Percentiles rank a stretch among this genome's conserved stretches.
Evolutionary conservation across 2,797 vertebrate genomes (phyloP).

Genomic region (Hirundo rustica): DNA sequence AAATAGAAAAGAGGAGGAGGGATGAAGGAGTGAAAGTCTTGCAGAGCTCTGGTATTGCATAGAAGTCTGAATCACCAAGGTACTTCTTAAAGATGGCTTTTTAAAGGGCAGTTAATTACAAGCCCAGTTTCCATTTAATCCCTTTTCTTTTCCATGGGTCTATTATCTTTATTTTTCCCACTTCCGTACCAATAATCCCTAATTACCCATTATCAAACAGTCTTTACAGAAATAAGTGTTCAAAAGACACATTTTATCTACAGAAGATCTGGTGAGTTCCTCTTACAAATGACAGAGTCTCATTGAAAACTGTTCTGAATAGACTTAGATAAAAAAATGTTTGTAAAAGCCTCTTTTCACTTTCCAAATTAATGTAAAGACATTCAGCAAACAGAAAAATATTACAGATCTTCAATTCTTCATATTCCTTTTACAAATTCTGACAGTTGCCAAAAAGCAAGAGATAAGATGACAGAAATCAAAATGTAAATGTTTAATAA

Average conservation of each 20-base stretch:
- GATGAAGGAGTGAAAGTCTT: background rate
- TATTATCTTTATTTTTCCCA: background rate
- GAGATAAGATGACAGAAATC: background rate
- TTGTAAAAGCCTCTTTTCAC: background rate
- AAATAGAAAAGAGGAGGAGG: background rate
- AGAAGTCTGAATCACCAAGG: background rate
- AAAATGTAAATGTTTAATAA: conserved; percentile 8
- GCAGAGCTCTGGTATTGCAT: background rate
- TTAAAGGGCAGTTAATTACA: background rate
- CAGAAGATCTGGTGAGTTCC: background rate
- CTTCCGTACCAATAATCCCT: background rate
- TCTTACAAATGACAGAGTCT: background rate
- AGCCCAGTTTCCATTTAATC: background rate
- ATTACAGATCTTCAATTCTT: background rate
- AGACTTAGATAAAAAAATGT: background rate
- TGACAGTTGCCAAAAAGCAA: background rate
- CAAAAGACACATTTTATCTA: background rate
- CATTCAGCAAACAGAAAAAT: background rate
- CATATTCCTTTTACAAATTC: background rate
- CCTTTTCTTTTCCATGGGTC: background rate
- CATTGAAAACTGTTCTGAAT: background rate
- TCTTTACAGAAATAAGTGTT: background rate
- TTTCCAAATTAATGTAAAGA: background rate
- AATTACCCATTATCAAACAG: background rate
- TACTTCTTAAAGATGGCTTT: background rate